Percentiles rank a stretch among this genome's conserved stretches.
Conservation (phyloP, 2,113 vertebrate genomes). For the Excalfactoria chinensis region DNA sequence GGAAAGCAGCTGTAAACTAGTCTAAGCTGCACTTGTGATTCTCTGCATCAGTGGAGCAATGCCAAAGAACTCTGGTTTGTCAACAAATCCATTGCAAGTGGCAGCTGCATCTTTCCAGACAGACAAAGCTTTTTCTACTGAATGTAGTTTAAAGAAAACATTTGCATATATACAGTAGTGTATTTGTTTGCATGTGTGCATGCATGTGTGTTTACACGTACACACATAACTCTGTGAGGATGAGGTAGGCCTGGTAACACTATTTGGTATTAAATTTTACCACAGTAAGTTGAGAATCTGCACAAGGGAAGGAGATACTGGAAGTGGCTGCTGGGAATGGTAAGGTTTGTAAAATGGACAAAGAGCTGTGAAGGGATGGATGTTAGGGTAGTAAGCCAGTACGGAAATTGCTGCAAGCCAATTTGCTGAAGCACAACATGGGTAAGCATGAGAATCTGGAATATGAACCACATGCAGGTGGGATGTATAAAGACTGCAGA, state of each 20-base stretch:
- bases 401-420: not conserved
- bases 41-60: slow-evolving; percentile 32
- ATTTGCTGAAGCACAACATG: not conserved
- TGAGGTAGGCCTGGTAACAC: not conserved
- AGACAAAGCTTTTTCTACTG: slow-evolving; percentile 39
- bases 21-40: slow-evolving; percentile 31
- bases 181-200: not conserved
- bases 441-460: not conserved
- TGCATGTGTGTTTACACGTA: not conserved
- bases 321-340: not conserved
- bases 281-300: not conserved
- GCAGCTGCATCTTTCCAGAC: slow-evolving; percentile 33
- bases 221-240: not conserved
- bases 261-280: not conserved
- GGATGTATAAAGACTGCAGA: not conserved
- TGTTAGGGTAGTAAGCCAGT: not conserved
- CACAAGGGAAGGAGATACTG: not conserved
- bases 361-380: not conserved
- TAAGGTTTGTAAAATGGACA: not conserved
- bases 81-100: slow-evolving; percentile 36
- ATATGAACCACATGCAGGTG: not conserved
- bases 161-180: not conserved
- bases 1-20: slow-evolving; percentile 33
- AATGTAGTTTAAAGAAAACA: not conserved
- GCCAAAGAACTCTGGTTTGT: slow-evolving; percentile 33